Percentiles rank a stretch among this genome's conserved stretches.
phyloP scores from a whole-genome alignment of 2,797 vertebrate species.

The Molothrus aeneus region DNA sequence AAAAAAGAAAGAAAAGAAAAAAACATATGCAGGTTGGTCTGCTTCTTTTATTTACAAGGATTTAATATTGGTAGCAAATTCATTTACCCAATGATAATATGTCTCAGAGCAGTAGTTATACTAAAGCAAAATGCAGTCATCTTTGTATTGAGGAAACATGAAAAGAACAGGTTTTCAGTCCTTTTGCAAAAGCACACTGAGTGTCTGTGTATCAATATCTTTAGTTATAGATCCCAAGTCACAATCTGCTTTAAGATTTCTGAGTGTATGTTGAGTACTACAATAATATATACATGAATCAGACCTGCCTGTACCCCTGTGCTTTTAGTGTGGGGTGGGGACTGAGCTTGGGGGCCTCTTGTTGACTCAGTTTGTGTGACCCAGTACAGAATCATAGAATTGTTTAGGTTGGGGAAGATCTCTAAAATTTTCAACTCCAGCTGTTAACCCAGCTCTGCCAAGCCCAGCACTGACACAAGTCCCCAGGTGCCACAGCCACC shows the following conservation, averaged over 20 bases:
- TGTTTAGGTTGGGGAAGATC: not conserved
- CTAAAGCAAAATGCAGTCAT: constrained; percentile 55
- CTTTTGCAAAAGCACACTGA: constrained; percentile 69
- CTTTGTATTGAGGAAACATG: constrained; percentile 55
- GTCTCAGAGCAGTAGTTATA: constrained; percentile 55
- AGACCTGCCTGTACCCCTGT: constrained; percentile 37
- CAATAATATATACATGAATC: constrained; percentile 22
- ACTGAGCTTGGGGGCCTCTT: not conserved
- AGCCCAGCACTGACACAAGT: not conserved
- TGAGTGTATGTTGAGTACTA: constrained; percentile 27
- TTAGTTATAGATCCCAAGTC: constrained; percentile 67
- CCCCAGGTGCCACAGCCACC: not conserved
- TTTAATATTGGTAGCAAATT: constrained; percentile 65
- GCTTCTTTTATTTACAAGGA: constrained; percentile 72
- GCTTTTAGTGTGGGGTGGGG: constrained; percentile 1
- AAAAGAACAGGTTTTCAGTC: constrained; percentile 76
- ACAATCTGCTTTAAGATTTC: constrained; percentile 68
- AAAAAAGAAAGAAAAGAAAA: not conserved
- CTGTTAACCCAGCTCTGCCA: not conserved
- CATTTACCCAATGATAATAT: constrained; percentile 45
- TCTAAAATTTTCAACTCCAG: not conserved
- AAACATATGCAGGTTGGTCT: constrained; percentile 61
- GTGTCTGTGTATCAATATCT: constrained; percentile 64
- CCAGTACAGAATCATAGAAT: not conserved
- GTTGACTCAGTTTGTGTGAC: not conserved